Evolutionary conservation across 2,888 invertebrate genomes (phyloP).

Genomic region (Colletes collaris): DNA sequence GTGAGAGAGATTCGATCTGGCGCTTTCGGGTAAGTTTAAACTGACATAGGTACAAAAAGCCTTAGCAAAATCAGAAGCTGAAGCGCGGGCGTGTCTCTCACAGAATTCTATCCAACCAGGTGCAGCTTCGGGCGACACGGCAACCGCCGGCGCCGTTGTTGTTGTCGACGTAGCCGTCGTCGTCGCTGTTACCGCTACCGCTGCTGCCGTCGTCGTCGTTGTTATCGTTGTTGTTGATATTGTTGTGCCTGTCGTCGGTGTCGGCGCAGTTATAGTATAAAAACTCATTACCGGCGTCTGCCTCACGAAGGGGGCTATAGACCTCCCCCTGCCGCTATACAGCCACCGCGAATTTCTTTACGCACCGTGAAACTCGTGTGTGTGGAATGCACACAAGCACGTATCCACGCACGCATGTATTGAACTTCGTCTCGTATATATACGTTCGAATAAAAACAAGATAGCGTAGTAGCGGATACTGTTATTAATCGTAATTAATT

Average conservation of each 20-base stretch:
- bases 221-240: slow-evolving; percentile 29
- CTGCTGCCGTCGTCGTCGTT: slow-evolving; percentile 40
- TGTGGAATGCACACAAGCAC: slow-evolving; percentile 19
- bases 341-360: slow-evolving; percentile 38
- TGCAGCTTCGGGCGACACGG: slow-evolving; percentile 85
- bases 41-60: slow-evolving; percentile 92
- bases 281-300: slow-evolving; percentile 71
- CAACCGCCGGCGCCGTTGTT: slow-evolving; percentile 66
- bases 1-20: slow-evolving; percentile 88
- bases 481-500: not conserved
- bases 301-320: slow-evolving; percentile 59
- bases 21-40: slow-evolving; percentile 87
- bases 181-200: slow-evolving; percentile 44
- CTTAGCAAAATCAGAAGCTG: slow-evolving; percentile 94
- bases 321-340: slow-evolving; percentile 55
- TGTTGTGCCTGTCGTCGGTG: slow-evolving; percentile 40
- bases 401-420: slow-evolving; percentile 11
- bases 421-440: slow-evolving; percentile 7
- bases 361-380: slow-evolving; percentile 23
- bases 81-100: slow-evolving; percentile 93
- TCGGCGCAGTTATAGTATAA: slow-evolving; percentile 60
- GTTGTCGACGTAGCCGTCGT: slow-evolving; percentile 61
- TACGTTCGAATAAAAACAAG: slow-evolving; percentile 11
- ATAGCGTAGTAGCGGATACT: not conserved
- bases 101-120: slow-evolving; percentile 92